Base-by-base conservation (phyloP, 2,113 vertebrate genomes). In the Centropus unirufus region DNA sequence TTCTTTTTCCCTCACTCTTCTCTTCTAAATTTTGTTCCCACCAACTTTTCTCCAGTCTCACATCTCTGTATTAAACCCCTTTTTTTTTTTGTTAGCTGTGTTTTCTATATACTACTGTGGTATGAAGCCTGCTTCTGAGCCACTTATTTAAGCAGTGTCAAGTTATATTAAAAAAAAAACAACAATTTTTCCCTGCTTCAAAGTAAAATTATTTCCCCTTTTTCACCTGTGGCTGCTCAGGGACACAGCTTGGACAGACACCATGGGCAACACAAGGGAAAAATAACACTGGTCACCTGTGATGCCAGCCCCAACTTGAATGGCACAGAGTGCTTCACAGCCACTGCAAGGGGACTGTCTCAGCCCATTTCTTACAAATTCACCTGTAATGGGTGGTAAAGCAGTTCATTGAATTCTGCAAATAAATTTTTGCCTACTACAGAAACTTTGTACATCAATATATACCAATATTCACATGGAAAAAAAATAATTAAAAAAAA, bases 291-390 rank as follows among this genome's bases (percentile, higher is more conserved):
- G 70, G 70, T 40, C 34, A 76, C 36, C 27, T 63, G 57, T 1
- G 10, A 59, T 29, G 24, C 24, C 64, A 63, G 1, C 52, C 46
- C 29, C 16, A 7, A 32, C 7, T 11, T 62, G 29, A 83, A 49
- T 17, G n/a, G 30, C 34, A 54, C 2, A 0, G 12, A 23, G 14
- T 1, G 3, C 40, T 52, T 72, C 4, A 2, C 26, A 44, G 44
- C 15, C 70, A 4, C 34, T 15, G 42, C 2, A 3, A 24, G 0
- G 1, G 40, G 40, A 84, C 29, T 85, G 34, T 15, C 32, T 47
- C 42, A 52, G 64, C 17, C 22, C 29, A 36, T 36, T 76, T 54
- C 51, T 14, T 76, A 20, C 3, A 64, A 52, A 15, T 27, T 83
- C 30, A 67, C 30, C n/a, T 63, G 2, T 14, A 69, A 49, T 0